Conservation (phyloP, 2,888 invertebrate species). For the Baronia brevicornis region DNA sequence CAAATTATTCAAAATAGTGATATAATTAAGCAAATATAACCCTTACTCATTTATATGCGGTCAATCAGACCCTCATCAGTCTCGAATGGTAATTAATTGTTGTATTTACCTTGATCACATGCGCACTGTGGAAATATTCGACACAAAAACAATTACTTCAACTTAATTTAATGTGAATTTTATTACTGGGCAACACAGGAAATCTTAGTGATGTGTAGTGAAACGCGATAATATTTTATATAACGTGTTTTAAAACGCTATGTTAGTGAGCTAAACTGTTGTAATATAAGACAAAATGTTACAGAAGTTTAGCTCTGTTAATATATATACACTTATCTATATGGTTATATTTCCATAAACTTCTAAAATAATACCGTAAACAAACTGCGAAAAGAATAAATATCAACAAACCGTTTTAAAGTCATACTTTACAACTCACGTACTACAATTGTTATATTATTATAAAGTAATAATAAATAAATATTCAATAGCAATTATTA, state of each 20-base stretch:
- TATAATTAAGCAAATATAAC: conserved; percentile 17
- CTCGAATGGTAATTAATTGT: conserved; percentile 18
- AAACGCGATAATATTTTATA: neutral
- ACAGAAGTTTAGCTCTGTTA: no score
- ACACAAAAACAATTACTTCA: conserved; percentile 24
- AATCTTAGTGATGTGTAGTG: conserved; percentile 24
- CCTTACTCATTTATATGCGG: conserved; percentile 18
- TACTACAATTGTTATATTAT: no score
- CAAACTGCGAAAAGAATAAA: no score
- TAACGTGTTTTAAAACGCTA: neutral
- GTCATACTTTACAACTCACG: no score
- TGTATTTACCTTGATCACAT: conserved; percentile 21
- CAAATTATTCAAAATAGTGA: conserved; percentile 13
- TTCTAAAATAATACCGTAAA: no score
- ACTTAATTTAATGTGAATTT: conserved; percentile 31
- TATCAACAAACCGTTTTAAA: no score
- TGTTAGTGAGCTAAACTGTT: no score
- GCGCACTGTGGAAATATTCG: conserved; percentile 14
- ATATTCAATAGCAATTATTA: no score
- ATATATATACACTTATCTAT: no score
- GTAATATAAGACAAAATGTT: no score
- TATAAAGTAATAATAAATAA: no score
- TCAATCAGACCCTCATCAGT: conserved; percentile 22
- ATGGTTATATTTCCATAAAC: no score
- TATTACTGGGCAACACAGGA: conserved; percentile 37